Conservation (phyloP, 1,140 invertebrate genomes). For the Heliothis virescens region DNA sequence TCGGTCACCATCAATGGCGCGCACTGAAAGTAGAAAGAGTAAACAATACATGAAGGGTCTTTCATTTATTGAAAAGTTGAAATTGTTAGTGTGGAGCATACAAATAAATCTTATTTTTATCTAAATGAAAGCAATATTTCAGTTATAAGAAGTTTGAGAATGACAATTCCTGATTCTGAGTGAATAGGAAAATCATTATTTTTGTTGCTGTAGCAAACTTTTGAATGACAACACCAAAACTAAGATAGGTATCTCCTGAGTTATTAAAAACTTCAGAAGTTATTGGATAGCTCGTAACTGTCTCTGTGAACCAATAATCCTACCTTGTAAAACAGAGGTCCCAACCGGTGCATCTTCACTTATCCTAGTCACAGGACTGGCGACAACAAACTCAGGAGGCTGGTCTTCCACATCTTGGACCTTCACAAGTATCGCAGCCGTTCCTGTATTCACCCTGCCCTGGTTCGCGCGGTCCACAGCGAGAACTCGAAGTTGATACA, state of each 20-base stretch:
- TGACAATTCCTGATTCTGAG: too few species aligned
- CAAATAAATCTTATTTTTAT: too few species aligned
- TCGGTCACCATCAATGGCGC: constrained; percentile 96
- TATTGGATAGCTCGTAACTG: too few species aligned
- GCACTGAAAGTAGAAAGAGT: constrained; percentile 86
- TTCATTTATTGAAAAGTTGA: not conserved
- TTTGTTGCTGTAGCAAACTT: too few species aligned
- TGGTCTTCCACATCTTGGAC: constrained; percentile 96
- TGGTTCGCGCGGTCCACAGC: constrained; percentile 95
- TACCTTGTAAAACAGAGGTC: constrained; percentile 93
- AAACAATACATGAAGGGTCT: not conserved
- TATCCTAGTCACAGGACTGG: constrained; percentile 94
- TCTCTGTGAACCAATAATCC: not conserved
- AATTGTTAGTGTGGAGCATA: too few species aligned
- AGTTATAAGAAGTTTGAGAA: too few species aligned
- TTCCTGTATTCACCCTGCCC: constrained; percentile 92
- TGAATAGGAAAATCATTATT: too few species aligned
- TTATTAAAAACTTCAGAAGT: too few species aligned
- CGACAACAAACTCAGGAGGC: constrained; percentile 95
- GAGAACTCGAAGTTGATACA: constrained; percentile 94
- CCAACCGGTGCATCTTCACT: constrained; percentile 94
- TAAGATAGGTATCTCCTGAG: too few species aligned
- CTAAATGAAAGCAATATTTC: too few species aligned
- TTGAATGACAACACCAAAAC: too few species aligned
- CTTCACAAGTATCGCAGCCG: constrained; percentile 95